phyloP scores from a whole-genome alignment of 1,140 invertebrate species.

The Drosophila burlai region DNA sequence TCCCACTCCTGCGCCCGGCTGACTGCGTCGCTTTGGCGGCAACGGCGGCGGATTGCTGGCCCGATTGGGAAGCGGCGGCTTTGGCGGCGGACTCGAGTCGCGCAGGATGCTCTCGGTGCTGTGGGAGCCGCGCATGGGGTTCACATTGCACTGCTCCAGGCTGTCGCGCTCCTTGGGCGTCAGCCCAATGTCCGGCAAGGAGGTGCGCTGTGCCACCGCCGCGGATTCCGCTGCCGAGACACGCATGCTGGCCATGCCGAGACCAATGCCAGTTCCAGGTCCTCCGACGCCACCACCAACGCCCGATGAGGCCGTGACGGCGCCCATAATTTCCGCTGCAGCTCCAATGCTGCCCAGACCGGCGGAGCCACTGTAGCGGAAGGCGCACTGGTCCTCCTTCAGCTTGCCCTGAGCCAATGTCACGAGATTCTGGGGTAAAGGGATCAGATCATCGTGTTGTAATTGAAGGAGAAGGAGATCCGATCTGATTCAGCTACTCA shows the following conservation, averaged over 20 bases:
- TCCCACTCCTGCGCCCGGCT: conserved; percentile 67
- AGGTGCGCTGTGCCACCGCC: conserved; percentile 86
- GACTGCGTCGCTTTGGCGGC: conserved; percentile 90
- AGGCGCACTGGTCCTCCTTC: conserved; percentile 85
- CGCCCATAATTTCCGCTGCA: conserved; percentile 71
- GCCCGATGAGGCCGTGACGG: conserved; percentile 46
- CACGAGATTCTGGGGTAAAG: conserved; percentile 87
- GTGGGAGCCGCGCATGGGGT: conserved; percentile 89
- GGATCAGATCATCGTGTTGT: no score
- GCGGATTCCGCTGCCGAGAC: conserved; percentile 65
- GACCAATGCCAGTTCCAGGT: conserved; percentile 18
- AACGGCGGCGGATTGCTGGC: conserved; percentile 88
- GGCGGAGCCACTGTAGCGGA: conserved; percentile 56
- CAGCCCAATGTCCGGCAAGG: conserved; percentile 91
- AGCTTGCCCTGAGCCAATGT: conserved; percentile 89
- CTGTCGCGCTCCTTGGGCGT: conserved; percentile 88
- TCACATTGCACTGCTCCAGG: conserved; percentile 85
- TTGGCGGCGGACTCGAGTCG: conserved; percentile 90
- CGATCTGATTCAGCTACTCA: conserved; percentile 61
- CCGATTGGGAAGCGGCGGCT: conserved; percentile 92
- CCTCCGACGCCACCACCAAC: conserved; percentile 1
- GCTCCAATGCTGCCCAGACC: conserved; percentile 69
- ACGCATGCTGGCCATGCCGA: conserved; percentile 30
- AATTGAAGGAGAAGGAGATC: no score
- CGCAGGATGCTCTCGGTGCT: conserved; percentile 89